Evolutionary conservation across 2,113 vertebrate genomes (phyloP), one percentile per base, ranked within the genome.

Genomic region (Diadophis punctatus): DNA sequence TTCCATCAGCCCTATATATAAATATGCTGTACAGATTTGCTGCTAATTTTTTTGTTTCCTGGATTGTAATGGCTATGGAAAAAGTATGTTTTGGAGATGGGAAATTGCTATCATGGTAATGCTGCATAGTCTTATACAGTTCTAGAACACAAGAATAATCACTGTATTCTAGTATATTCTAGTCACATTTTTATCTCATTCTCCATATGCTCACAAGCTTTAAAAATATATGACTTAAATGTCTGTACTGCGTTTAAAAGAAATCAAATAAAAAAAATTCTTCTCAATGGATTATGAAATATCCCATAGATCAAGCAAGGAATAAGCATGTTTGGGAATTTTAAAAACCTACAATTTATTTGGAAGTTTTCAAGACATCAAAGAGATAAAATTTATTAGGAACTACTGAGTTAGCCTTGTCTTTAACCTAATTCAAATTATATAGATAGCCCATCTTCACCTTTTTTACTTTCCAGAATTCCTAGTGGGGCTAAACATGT

Each of bases 21-120:
- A 89, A 23, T 30, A 52, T 51, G 87, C 88, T 92, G 30, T 63
- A 88, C 63, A 92, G 39, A 93, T 5, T 1, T 23, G 0, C 3
- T 0, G 14, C 20, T 87, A 43, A 0, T 0, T 25, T 18, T 55
- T 68, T 53, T 23, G 60, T 46, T 92, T 0, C 0, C 23, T 93
- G 43, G 80, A 74, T 63, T 53, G 12, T 27, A 80, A 86, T 0
- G 0, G 39, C 48, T 85, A 87, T 27, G 30, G 87, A 39, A 86
- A 1, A 0, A 4, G 39, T 20, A 22, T 51, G 16, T 16, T 91
- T 91, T 18, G 88, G 7, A 90, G 68, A 25, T 23, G 2, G 23
- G 68, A 74, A 92, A 46, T 87, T 8, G 23, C 2, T 5, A 3
- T 23, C n/a, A 8, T 34, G 4, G 5, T 1, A 49, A 39, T 53